A percentile compares a stretch with the other conserved stretches of the same genome.
phyloP scores from a whole-genome alignment of 2,888 invertebrate genomes.

The Drosophila peninsularis region DNA sequence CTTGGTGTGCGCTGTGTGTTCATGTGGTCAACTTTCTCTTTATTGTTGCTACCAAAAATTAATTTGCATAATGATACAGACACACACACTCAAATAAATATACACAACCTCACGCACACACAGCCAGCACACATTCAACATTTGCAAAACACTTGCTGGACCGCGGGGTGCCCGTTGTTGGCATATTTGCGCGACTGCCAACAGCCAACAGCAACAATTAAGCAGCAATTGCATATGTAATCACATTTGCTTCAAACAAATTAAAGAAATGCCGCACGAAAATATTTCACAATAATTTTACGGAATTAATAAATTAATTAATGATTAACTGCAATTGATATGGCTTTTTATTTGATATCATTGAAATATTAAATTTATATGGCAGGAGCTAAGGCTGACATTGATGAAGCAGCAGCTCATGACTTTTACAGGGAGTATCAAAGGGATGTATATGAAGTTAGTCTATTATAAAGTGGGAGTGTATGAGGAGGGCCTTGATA shows the following conservation, averaged over 20 bases:
- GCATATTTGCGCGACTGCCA: constrained; percentile 27
- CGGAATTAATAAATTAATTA: neutral
- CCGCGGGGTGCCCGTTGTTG: constrained; percentile 5
- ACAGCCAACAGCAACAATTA: constrained; percentile 19
- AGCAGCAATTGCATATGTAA: constrained; percentile 24
- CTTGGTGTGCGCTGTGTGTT: constrained; percentile 18
- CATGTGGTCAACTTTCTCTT: constrained; percentile 45
- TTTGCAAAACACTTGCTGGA: constrained; percentile 5
- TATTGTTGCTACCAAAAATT: constrained; percentile 71
- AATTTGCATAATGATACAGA: constrained; percentile 68
- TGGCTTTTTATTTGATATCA: neutral
- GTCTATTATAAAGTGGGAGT: too few relatives aligned
- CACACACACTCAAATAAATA: constrained; percentile 5
- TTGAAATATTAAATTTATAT: neutral
- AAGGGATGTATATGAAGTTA: too few relatives aligned
- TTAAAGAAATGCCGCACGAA: neutral
- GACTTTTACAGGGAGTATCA: too few relatives aligned
- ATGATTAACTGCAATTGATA: neutral
- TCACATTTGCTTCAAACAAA: constrained; percentile 29
- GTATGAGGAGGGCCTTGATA: too few relatives aligned
- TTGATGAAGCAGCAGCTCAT: neutral
- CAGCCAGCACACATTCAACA: constrained; percentile 7
- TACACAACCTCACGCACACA: constrained; percentile 9
- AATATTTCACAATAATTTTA: neutral
- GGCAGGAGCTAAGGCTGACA: neutral